phyloP scores from a whole-genome alignment of 2,797 vertebrate species.

The Pangasius larnaudii region DNA sequence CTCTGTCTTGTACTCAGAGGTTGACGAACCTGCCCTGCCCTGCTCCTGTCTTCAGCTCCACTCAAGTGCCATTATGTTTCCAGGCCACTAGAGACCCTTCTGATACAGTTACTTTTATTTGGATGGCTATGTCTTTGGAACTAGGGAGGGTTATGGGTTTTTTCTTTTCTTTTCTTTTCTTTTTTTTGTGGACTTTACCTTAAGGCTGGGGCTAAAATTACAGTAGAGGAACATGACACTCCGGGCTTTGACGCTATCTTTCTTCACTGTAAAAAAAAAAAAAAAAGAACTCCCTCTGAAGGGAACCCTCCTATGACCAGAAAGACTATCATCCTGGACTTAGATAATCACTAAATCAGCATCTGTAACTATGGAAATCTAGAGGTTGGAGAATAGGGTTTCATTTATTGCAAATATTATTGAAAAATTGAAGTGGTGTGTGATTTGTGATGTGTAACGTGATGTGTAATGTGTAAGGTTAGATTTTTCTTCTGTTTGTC shows the following conservation, averaged over 20 bases:
- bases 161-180: neutral
- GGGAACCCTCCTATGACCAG: conserved; percentile 16
- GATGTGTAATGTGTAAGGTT: too few relatives aligned
- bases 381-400: neutral
- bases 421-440: neutral
- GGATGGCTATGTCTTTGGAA: neutral
- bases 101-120: conserved; percentile 34
- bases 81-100: conserved; percentile 26
- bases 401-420: neutral
- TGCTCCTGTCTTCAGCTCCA: conserved; percentile 9
- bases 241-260: conserved; percentile 19
- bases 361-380: conserved; percentile 4
- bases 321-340: conserved; percentile 30
- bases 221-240: conserved; percentile 28
- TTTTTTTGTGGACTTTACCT: neutral
- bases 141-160: neutral
- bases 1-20: neutral
- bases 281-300: conserved; percentile 18
- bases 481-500: neutral
- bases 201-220: conserved; percentile 16
- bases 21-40: conserved; percentile 1
- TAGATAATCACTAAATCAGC: conserved; percentile 6
- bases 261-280: conserved; percentile 24
- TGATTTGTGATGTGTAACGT: neutral
- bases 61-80: conserved; percentile 28